Percentiles rank a stretch among this genome's conserved stretches.
Evolutionary conservation across 2,797 vertebrate species (phyloP).

Genomic region (Tolypeutes matacus): DNA sequence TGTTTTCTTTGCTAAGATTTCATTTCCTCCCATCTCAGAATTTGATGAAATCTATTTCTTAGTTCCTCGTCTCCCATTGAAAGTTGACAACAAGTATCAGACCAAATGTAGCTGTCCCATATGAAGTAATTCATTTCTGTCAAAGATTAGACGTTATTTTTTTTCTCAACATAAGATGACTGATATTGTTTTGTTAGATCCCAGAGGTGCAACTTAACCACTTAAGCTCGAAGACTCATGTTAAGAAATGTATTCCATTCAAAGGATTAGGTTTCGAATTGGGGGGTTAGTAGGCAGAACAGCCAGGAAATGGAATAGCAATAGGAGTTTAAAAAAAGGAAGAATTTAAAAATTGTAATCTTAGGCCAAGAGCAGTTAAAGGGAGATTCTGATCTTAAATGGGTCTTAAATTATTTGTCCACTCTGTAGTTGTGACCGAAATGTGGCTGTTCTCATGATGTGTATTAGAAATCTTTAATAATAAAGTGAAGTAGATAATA

Average conservation of each 20-base stretch:
- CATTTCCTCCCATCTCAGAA: slow-evolving; percentile 90
- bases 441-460: background rate
- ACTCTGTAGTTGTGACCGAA: background rate
- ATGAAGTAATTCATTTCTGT: slow-evolving; percentile 91
- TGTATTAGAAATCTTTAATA: background rate
- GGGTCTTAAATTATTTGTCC: slow-evolving; percentile 14
- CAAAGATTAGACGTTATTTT: slow-evolving; percentile 89
- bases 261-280: background rate
- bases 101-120: slow-evolving; percentile 89
- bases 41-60: slow-evolving; percentile 92
- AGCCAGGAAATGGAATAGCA: background rate
- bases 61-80: slow-evolving; percentile 87
- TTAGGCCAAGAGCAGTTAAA: slow-evolving; percentile 41
- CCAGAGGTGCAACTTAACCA: slow-evolving; percentile 86
- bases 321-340: background rate
- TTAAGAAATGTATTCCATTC: slow-evolving; percentile 53
- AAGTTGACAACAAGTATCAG: slow-evolving; percentile 90
- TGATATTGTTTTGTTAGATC: slow-evolving; percentile 87
- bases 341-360: slow-evolving; percentile 52
- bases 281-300: background rate
- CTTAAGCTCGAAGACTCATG: slow-evolving; percentile 69
- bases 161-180: slow-evolving; percentile 87
- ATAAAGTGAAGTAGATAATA: no score
- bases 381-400: background rate
- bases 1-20: slow-evolving; percentile 91